Evolutionary conservation across 2,113 vertebrate genomes (phyloP), one percentile per base, ranked within the genome.

Genomic region (Rhabdornis inornatus): DNA sequence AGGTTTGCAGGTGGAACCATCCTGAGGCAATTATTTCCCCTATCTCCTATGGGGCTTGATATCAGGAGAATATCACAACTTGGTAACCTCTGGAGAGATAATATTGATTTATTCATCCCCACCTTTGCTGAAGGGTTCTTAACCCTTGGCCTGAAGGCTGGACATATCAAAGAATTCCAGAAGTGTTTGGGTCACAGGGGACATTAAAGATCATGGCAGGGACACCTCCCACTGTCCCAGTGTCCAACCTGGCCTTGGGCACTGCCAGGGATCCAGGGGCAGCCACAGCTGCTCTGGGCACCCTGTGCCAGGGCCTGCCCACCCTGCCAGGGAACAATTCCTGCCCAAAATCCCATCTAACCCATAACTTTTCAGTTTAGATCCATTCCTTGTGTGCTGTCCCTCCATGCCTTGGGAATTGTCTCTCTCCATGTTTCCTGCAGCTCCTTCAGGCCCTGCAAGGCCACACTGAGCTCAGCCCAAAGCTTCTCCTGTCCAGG

Each of bases 21-120:
- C 11, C 4, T 9, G 39, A 75, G 25, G 15, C 7, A 65, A 33
- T 44, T 31, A 21, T 57, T 78, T 63, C 23, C 35, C 8, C 57
- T 35, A 1, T 70, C 8, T 68, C 11, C 33, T 35, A 3, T 0
- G 17, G 14, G 11, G 71, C 84, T 47, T 57, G 30, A 0, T 52
- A 15, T 37, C 17, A 52, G 21, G 13, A 24, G 56, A 63, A 49
- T 40, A 30, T 45, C 23, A 45, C 40, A 71, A 22, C 44, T 64
- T 30, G 2, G 35, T 14, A 24, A 59, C 11, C 21, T 61, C 33
- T 66, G 59, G 30, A 42, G 6, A 39, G n/a, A 24, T 3, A 16
- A 59, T 37, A 23, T 2, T 13, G 28, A 7, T 66, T 89, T 49
- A 22, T 33, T 82, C 7, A 2, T 53, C 45, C 21, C 80, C 78